A percentile compares a stretch with the other conserved stretches of the same genome.
phyloP scores from a whole-genome alignment of 2,888 invertebrate species.

The Campaea margaritaria region DNA sequence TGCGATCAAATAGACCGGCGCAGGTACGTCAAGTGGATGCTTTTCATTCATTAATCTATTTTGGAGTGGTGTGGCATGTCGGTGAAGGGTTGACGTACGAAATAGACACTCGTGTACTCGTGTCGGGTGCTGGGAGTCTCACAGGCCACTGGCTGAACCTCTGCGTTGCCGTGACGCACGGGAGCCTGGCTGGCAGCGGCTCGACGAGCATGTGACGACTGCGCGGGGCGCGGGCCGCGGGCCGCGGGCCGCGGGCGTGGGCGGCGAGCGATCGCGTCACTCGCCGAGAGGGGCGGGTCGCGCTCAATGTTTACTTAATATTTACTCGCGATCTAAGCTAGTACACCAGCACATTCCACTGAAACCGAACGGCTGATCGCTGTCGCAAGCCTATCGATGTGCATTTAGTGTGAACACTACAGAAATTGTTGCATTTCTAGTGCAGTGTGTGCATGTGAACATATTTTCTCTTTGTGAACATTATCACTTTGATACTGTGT shows the following conservation, averaged over 20 bases:
- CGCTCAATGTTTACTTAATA: constrained; percentile 75
- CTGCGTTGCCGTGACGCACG: constrained; percentile 75
- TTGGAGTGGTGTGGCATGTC: constrained; percentile 59
- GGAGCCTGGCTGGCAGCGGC: constrained; percentile 49
- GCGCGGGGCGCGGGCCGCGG: constrained; percentile 62
- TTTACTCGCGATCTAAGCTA: constrained; percentile 63
- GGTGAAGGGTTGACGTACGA: constrained; percentile 64
- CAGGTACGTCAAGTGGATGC: constrained; percentile 78
- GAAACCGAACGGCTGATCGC: constrained; percentile 58
- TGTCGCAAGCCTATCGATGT: constrained; percentile 60
- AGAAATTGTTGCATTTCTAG: constrained; percentile 65
- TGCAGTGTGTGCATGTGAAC: constrained; percentile 63
- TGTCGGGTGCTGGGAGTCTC: constrained; percentile 45
- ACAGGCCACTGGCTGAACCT: constrained; percentile 54
- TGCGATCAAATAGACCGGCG: constrained; percentile 73
- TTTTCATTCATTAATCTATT: constrained; percentile 74
- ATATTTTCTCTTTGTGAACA: constrained; percentile 47
- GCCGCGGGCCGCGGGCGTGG: constrained; percentile 46
- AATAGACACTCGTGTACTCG: constrained; percentile 50
- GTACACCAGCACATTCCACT: constrained; percentile 81
- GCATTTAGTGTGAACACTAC: constrained; percentile 74
- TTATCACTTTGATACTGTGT: constrained; percentile 50
- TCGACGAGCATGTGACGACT: constrained; percentile 65
- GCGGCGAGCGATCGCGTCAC: constrained; percentile 68
- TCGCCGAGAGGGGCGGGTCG: constrained; percentile 68